Base-by-base conservation (phyloP, 1,140 invertebrate genomes). In the Eueides isabella region DNA sequence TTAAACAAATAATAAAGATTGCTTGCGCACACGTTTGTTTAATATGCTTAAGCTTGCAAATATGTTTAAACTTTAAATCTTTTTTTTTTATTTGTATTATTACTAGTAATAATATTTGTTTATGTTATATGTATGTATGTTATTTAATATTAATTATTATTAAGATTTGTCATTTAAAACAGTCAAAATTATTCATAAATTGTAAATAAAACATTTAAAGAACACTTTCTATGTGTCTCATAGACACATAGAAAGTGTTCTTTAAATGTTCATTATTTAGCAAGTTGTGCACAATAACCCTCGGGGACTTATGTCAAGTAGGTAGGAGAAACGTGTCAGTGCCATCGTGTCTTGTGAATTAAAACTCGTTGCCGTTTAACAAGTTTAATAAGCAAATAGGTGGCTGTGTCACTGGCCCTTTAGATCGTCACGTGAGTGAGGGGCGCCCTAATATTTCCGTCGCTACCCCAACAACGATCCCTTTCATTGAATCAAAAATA, bases 401-500 rank as follows among this genome's bases (percentile, higher is more conserved):
- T 61, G 33, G 48, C 68, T 33, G 74, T 63, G 63, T 66, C 68
- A 67, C 70, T 74, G 61, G 74, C 74, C 77, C 77, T 79, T 79
- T 79, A 71, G 75, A 44, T 41, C 71, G 71, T 75, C 75, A 72
- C 74, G 69, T 70, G 35, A 64, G 23, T 7, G 72, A 67, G 75
- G 72, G 68, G 71, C 71, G 74, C 74, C 75, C 78, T 85, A 80
- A 89, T 89, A 89, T 86, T 87, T 89, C 87, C 87, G 85, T 80
- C 55, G 68, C 68, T 70, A 70, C 68, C 80, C 78, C 80, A 82
- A 55, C 48, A 55, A 83, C 80, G 83, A 82, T 82, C 83, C 87
- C 80, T 86, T 83, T 85, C 80, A 87, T 84, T 85, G 82, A 85
- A 89, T 89, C 84, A 84, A 81, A 85, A 82, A 85, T 80, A 80